These are phyloP conservation scores for Poeciliopsis turneri DNA, from an alignment of 2,797 vertebrate genomes.

Conservation along the genomic window DNA sequence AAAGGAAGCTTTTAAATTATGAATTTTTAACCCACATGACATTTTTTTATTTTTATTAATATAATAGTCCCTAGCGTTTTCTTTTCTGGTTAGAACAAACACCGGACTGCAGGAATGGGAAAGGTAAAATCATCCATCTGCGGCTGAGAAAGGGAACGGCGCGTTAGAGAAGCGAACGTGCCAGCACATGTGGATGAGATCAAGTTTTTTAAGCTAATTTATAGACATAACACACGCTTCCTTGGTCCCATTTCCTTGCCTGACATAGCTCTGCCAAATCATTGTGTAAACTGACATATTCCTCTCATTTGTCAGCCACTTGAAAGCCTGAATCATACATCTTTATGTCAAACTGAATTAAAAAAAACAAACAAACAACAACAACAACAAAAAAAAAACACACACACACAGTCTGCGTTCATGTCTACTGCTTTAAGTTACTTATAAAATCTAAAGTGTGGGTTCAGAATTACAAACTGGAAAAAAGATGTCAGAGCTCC, in stretches of 20 bases:
- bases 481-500: neutral
- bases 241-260: neutral
- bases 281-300: slow-evolving; percentile 4
- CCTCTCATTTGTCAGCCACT: slow-evolving; percentile 6
- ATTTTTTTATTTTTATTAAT: neutral
- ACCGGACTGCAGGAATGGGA: neutral
- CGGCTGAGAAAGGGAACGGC: neutral
- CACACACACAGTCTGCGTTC: neutral
- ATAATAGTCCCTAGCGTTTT: neutral
- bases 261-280: neutral
- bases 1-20: slow-evolving; percentile 4
- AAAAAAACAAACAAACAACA: neutral
- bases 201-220: slow-evolving; percentile 4
- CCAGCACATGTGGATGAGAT: slow-evolving; percentile 9
- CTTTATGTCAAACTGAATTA: slow-evolving; percentile 1
- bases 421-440: neutral
- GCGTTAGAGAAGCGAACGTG: neutral
- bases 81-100: slow-evolving; percentile 7
- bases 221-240: slow-evolving; percentile 6
- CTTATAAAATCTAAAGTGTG: neutral
- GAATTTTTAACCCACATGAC: neutral
- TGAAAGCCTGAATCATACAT: slow-evolving; percentile 2
- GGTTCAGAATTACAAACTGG: neutral
- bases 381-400: no score
- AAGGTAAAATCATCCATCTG: neutral